Conservation (phyloP, 2,113 vertebrate genomes). For the Mustelus asterias region DNA sequence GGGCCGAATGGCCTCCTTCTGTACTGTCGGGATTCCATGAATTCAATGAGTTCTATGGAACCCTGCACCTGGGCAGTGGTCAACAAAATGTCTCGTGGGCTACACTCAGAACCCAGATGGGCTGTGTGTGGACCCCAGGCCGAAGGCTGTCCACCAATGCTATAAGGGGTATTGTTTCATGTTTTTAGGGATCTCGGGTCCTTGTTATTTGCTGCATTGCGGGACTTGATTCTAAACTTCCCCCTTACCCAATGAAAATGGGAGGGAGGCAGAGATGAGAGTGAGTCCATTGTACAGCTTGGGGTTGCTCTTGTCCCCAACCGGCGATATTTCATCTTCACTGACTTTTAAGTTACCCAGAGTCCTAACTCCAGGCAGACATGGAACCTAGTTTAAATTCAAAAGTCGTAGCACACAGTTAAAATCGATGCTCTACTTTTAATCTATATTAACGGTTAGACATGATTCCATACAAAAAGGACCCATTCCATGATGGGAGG, state of each 20-base stretch:
- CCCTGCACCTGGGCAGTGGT: no score
- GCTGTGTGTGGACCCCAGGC: no score
- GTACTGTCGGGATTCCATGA: no score
- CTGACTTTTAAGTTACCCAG: neutral
- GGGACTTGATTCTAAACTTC: no score
- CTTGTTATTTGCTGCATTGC: neutral
- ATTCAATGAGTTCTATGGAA: no score
- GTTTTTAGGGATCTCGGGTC: neutral
- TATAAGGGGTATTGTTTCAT: neutral
- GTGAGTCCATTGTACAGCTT: neutral
- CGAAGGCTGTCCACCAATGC: no score
- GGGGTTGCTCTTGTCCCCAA: neutral
- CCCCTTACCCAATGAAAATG: no score
- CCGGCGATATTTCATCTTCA: neutral
- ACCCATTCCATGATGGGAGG: neutral
- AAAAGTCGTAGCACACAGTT: neutral
- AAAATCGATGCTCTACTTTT: neutral
- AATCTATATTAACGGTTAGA: neutral
- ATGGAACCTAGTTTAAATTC: neutral
- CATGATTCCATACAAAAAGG: neutral
- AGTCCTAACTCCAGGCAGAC: neutral
- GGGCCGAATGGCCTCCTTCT: no score
- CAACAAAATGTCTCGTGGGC: no score
- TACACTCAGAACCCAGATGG: no score
- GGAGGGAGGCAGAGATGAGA: neutral